Evolutionary conservation across 1,140 invertebrate species (phyloP), one percentile per base, ranked within the genome.

Genomic region (Diabrotica undecimpunctata): DNA sequence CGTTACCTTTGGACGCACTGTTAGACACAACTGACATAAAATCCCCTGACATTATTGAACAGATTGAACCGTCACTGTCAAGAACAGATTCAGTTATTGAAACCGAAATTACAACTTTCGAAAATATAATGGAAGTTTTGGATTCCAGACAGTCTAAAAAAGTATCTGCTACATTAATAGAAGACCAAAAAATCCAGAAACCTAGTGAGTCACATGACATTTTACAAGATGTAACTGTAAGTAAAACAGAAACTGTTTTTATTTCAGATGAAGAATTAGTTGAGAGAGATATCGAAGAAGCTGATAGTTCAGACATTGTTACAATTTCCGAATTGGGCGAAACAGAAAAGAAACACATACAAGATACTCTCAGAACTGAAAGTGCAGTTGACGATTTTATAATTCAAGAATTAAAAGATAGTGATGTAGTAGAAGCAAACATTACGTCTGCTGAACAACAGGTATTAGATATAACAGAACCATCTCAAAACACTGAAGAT

Each of bases 91-190:
- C 74, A 8, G 64, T 72, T 38, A 67, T 77, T 69, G 76, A 78
- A 64, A 69, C 69, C 46, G 75, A 78, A 74, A 70, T 78, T 67
- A 66, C 69, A 63, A 64, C 75, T 64, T 67, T 75, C 59, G 55
- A 74, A 64, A 73, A 78, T 63, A 68, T 78, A 9, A 73, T 78
- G 73, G 66, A 69, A 62, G 61, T 73, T 64, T 61, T 72, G 56
- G 51, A 67, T 55, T 50, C 37, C 38, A 61, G 67, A 65, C 51
- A 63, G 35, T 38, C 53, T 25, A 62, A 54, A 61, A 14, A 60
- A 59, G 37, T 41, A n/a, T 11, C 7, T 50, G 12, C 55, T 35
- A n/a, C 41, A n/a, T 52, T 67, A 46, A 46, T 55, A 8, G 12
- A 51, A 12, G 12, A 54, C 4, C 8, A 10, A n/a, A 13, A 2